Percentiles rank a stretch among this genome's conserved stretches.
phyloP scores from a whole-genome alignment of 2,797 vertebrate species.

The Xiphorhynchus erythropygius region DNA sequence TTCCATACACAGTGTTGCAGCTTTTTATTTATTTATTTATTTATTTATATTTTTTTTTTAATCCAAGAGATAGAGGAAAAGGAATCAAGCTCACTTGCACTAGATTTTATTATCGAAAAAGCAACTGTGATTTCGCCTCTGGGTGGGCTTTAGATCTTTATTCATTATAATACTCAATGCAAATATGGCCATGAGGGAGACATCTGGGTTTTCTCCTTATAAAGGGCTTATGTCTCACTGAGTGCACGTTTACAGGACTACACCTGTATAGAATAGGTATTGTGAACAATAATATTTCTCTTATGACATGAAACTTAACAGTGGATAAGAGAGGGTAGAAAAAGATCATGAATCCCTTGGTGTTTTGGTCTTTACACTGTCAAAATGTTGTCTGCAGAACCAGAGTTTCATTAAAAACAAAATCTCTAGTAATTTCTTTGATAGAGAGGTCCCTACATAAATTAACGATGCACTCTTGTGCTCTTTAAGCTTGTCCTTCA shows the following conservation, averaged over 20 bases:
- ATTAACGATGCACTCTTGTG: background rate
- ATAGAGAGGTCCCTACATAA: background rate
- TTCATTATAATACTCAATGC: background rate
- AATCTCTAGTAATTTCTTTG: background rate
- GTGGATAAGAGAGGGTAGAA: background rate
- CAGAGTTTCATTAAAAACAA: slow-evolving; percentile 1
- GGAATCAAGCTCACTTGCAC: background rate
- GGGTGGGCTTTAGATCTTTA: background rate
- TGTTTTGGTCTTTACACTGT: background rate
- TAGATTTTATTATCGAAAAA: background rate
- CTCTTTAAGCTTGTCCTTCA: slow-evolving; percentile 4
- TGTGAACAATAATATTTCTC: background rate
- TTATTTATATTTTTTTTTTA: background rate
- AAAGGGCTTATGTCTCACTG: background rate
- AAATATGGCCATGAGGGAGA: slow-evolving; percentile 1
- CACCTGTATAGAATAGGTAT: background rate
- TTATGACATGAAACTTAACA: background rate
- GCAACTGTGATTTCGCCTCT: background rate
- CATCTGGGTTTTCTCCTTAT: background rate
- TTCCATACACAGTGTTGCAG: rapidly evolving
- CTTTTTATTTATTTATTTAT: background rate
- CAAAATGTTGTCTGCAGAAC: background rate
- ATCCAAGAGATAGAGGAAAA: background rate
- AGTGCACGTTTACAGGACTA: background rate
- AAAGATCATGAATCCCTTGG: background rate